Evolutionary conservation across 2,888 invertebrate genomes (phyloP).

Genomic region (Junonia oenone): DNA sequence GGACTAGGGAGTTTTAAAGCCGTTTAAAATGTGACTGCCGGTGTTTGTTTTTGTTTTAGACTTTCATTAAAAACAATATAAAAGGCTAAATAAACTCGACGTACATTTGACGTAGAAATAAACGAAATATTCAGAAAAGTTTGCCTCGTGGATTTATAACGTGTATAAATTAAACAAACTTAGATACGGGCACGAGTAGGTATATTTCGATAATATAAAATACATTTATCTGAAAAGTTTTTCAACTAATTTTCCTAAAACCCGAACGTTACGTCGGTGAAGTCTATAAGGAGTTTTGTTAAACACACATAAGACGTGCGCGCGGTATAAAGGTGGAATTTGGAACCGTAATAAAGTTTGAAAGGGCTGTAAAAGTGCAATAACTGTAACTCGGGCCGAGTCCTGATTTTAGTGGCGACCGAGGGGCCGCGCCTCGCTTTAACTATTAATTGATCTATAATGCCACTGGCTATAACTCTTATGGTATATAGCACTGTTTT

Average conservation of each 20-base stretch:
- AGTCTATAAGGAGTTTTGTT: slow-evolving; percentile 43
- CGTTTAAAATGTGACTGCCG: background rate
- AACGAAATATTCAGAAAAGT: too few relatives aligned
- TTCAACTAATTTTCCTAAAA: slow-evolving; percentile 7
- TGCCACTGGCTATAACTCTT: slow-evolving; percentile 28
- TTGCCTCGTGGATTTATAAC: too few relatives aligned
- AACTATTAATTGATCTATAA: slow-evolving; percentile 71
- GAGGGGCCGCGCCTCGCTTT: slow-evolving; percentile 51
- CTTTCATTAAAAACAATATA: background rate
- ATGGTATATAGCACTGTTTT: slow-evolving; percentile 3
- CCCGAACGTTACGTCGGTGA: slow-evolving; percentile 2
- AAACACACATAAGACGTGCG: slow-evolving; percentile 58
- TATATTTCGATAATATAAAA: background rate
- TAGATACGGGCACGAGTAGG: too few relatives aligned
- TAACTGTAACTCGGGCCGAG: slow-evolving; percentile 74
- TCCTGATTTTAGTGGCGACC: slow-evolving; percentile 71
- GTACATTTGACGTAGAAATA: too few relatives aligned
- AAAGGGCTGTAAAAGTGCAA: slow-evolving; percentile 78
- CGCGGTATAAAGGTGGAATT: slow-evolving; percentile 57
- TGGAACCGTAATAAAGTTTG: slow-evolving; percentile 76
- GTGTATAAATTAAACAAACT: too few relatives aligned
- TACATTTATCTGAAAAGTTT: background rate
- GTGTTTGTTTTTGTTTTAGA: background rate
- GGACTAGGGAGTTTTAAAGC: background rate
- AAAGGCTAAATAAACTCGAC: background rate